These are phyloP conservation scores for Amphiprion ocellaris DNA, from an alignment of 2,113 vertebrate species.

Conservation along the genomic window DNA sequence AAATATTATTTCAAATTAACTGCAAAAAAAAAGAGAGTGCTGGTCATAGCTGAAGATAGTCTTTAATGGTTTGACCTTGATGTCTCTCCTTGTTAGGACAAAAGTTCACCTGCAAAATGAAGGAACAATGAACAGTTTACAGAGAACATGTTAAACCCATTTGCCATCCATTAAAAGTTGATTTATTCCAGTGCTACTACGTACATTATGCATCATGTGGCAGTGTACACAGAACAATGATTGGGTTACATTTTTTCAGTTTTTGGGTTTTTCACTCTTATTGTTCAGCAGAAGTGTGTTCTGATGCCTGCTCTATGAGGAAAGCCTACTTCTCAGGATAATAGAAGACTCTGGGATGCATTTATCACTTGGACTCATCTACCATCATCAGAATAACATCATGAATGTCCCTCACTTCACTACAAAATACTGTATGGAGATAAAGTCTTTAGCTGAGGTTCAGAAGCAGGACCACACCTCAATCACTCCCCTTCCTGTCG, in stretches of 20 bases:
- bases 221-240: constrained; percentile 85
- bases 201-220: constrained; percentile 81
- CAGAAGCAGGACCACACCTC: no score
- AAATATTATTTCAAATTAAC: background rate
- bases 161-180: constrained; percentile 78
- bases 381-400: constrained; percentile 63
- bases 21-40: constrained; percentile 34
- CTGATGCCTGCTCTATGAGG: constrained; percentile 75
- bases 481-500: no score
- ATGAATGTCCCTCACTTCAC: constrained; percentile 61
- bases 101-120: constrained; percentile 78
- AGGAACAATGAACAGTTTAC: constrained; percentile 73
- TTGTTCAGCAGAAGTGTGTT: constrained; percentile 70
- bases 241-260: constrained; percentile 73
- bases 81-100: constrained; percentile 76
- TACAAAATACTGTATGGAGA: constrained; percentile 47
- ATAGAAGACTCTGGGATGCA: constrained; percentile 59
- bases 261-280: constrained; percentile 57
- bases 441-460: no score
- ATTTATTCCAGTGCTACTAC: constrained; percentile 84
- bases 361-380: constrained; percentile 69
- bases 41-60: constrained; percentile 73
- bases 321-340: constrained; percentile 73
- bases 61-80: constrained; percentile 78
- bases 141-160: constrained; percentile 77